Evolutionary conservation across 2,113 vertebrate species (phyloP).

Genomic region (Dasypus novemcinctus): DNA sequence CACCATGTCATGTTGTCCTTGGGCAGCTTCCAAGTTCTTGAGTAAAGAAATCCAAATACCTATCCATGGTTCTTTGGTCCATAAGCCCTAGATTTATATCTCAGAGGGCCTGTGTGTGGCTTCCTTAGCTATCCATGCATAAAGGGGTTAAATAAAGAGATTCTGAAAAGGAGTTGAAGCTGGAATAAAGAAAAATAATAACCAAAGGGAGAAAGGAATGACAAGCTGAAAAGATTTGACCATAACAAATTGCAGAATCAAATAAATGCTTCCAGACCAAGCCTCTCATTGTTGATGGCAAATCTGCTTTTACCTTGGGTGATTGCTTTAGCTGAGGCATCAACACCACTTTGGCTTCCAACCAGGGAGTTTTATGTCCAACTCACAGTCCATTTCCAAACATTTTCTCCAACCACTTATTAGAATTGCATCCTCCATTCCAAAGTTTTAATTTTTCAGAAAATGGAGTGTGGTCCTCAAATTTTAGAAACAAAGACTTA

Average conservation of each 20-base stretch:
- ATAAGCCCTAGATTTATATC: background rate
- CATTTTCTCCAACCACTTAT: background rate
- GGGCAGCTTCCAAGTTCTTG: background rate
- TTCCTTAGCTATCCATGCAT: background rate
- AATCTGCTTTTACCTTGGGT: background rate
- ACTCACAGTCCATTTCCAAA: background rate
- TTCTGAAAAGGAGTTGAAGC: background rate
- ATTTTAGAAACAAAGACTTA: background rate
- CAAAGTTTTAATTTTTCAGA: background rate
- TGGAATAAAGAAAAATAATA: background rate
- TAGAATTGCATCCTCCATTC: background rate
- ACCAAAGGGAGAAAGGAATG: conserved; percentile 36
- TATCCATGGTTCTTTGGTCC: background rate
- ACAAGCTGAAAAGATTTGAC: background rate
- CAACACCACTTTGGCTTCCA: background rate
- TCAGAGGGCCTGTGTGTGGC: background rate
- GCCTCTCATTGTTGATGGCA: background rate
- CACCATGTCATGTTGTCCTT: background rate
- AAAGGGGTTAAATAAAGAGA: background rate
- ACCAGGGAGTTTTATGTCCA: background rate
- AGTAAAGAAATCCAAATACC: background rate
- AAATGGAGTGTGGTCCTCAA: background rate
- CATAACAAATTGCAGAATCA: background rate
- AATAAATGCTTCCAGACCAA: background rate
- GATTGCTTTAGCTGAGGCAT: background rate